phyloP scores from a whole-genome alignment of 1,140 invertebrate species.

The Nephila pilipes region DNA sequence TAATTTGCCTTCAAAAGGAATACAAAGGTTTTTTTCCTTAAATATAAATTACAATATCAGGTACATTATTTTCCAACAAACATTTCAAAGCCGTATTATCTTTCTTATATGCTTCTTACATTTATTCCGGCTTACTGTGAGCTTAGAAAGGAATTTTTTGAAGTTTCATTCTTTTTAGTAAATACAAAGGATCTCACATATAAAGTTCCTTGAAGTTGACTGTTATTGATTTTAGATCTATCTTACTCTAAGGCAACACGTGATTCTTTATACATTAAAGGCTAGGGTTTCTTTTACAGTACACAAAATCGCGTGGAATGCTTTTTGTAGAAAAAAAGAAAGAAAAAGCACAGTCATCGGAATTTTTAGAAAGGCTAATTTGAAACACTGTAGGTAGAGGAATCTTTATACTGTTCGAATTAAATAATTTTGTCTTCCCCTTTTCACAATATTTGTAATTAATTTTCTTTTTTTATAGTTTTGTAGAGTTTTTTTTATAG shows the following conservation, averaged over 20 bases:
- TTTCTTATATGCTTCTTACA: not conserved
- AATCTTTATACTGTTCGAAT: not conserved
- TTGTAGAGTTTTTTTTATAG: not conserved
- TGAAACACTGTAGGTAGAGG: not conserved
- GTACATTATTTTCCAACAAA: not conserved
- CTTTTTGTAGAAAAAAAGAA: not conserved
- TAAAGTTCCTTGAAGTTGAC: conserved; percentile 31
- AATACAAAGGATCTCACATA: conserved; percentile 5
- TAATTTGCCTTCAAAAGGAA: too few relatives aligned
- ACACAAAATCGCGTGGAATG: not conserved
- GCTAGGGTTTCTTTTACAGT: not conserved
- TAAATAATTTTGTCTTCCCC: not conserved
- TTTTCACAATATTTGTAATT: not conserved
- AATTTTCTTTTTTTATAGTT: not conserved
- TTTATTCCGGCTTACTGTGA: conserved; percentile 13
- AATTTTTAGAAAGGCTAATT: conserved; percentile 13
- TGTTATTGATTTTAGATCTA: conserved; percentile 42
- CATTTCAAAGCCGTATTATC: not conserved
- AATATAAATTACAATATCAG: not conserved
- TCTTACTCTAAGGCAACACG: conserved; percentile 37
- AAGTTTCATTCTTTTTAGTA: conserved; percentile 21
- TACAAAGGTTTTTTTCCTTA: not conserved
- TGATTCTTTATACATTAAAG: conserved; percentile 39
- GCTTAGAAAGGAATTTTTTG: not conserved
- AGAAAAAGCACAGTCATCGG: not conserved